A percentile compares a stretch with the other conserved stretches of the same genome.
Evolutionary conservation across 1,140 invertebrate species (phyloP).

Genomic region (Notospermus geniculatus): DNA sequence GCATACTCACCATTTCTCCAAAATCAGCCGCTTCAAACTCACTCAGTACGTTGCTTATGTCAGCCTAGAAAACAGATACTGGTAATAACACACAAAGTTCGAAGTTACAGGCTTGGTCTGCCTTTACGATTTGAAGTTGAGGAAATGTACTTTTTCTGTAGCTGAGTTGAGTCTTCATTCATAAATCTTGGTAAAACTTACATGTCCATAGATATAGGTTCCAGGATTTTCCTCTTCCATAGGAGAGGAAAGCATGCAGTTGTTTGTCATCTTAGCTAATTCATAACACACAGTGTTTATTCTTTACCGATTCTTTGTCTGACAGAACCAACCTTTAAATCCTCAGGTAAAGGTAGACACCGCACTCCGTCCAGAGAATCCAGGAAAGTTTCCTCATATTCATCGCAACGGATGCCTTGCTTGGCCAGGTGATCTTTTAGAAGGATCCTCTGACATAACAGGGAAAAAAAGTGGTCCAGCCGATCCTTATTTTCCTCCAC

Average conservation of each 20-base stretch:
- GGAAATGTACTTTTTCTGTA: too few relatives aligned
- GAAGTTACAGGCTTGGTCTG: too few relatives aligned
- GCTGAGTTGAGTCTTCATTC: too few relatives aligned
- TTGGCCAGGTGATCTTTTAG: slow-evolving; percentile 1
- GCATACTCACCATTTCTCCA: slow-evolving; percentile 48
- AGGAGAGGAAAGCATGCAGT: too few relatives aligned
- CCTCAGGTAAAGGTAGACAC: slow-evolving; percentile 20
- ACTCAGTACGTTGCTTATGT: slow-evolving; percentile 53
- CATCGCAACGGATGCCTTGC: neutral
- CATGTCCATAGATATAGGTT: too few relatives aligned
- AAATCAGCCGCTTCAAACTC: slow-evolving; percentile 57
- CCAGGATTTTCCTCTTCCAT: too few relatives aligned
- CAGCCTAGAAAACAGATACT: slow-evolving; percentile 36
- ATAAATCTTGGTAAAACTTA: too few relatives aligned
- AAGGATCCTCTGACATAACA: slow-evolving; percentile 22
- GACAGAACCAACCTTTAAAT: slow-evolving; percentile 24
- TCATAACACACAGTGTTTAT: slow-evolving; percentile 25
- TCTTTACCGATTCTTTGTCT: slow-evolving; percentile 20
- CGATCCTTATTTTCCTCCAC: slow-evolving; percentile 12
- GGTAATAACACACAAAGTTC: neutral
- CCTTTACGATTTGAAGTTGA: too few relatives aligned
- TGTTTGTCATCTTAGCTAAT: too few relatives aligned
- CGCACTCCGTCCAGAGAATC: slow-evolving; percentile 20
- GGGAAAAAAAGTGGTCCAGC: slow-evolving; percentile 26
- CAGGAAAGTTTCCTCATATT: neutral